Evolutionary conservation across 92 coral and sea anemone genomes (phyloP), one percentile per base, ranked within the genome.

Genomic region (Zoanthus sansibaricus): DNA sequence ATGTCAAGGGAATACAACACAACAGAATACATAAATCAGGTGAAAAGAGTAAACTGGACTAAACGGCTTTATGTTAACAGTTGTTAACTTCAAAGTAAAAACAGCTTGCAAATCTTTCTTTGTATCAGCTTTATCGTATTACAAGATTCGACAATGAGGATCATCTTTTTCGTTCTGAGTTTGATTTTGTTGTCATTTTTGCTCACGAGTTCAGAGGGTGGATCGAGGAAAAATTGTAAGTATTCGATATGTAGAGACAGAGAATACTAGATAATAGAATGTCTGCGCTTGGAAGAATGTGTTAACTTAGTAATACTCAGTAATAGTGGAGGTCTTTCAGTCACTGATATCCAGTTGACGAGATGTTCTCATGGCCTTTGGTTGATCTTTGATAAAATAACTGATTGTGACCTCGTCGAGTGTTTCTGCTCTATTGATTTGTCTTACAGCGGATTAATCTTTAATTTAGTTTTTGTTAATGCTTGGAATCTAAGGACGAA

Each of bases 161-260:
- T 25, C n/a, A 21, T 56, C 20, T 10, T 76, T 51, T 4, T 52
- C 61, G 3, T 76, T 56, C 6, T 25, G 9, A 51, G 15, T 49
- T 16, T 49, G 31, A 46, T 18, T 21, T 4, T 62, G 69, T 17
- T 62, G 64, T 52, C 64, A 18, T 12, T 32, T 76, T 76, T 76
- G 82, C 37, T 52, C 64, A 10, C 46, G 58, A 20, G 33, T 76
- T 76, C 82, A 20, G 82, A 76, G 66, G 12, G 82, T 44, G 66
- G 82, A 25, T 76, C 67, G 67, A 76, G 42, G 16, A 76, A 76
- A 48, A 1, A 30, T 44, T 62, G 82, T 76, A 48, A 17, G 82
- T 76, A 32, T 76, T 76, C n/a, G 17, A 16, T 1, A 30, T 10
- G 49, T n/a, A 33, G 37, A 20, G 1, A 45, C 17, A 42, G 7